Conservation (phyloP, 2,797 vertebrate species). For the Diceros bicornis region DNA sequence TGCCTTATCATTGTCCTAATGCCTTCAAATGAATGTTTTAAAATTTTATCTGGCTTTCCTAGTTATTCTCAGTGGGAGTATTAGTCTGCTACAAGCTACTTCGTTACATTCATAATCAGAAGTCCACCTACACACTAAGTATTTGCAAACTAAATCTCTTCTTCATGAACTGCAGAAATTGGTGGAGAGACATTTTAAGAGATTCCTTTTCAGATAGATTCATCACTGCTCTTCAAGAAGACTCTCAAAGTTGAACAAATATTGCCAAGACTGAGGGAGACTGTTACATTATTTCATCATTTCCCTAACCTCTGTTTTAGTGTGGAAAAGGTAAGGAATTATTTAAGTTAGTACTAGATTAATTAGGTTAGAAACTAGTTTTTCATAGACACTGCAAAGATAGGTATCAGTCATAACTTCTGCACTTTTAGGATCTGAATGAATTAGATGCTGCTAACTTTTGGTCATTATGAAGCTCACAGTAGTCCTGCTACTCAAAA, state of each 20-base stretch:
- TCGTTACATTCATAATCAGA: neutral
- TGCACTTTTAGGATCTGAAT: neutral
- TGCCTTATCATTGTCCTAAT: neutral
- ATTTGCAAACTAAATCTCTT: neutral
- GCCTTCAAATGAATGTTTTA: neutral
- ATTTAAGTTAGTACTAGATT: neutral
- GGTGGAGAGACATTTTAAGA: neutral
- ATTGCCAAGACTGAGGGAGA: neutral
- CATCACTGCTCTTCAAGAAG: neutral
- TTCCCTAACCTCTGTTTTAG: slow-evolving; percentile 7
- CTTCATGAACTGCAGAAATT: neutral
- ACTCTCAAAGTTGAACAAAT: neutral
- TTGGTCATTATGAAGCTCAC: neutral
- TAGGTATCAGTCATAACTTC: neutral
- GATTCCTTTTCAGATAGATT: slow-evolving; percentile 16
- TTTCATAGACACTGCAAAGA: neutral
- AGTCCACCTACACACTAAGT: neutral
- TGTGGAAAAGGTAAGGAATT: neutral
- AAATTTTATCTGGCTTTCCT: neutral
- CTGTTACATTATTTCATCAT: neutral
- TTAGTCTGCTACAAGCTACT: neutral
- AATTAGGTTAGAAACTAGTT: neutral
- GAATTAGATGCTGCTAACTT: neutral
- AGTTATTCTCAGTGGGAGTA: neutral
- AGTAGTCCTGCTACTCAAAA: neutral